A percentile compares a stretch with the other conserved stretches of the same genome.
Evolutionary conservation across 2,113 vertebrate genomes (phyloP).

Genomic region (Mungos mungo): DNA sequence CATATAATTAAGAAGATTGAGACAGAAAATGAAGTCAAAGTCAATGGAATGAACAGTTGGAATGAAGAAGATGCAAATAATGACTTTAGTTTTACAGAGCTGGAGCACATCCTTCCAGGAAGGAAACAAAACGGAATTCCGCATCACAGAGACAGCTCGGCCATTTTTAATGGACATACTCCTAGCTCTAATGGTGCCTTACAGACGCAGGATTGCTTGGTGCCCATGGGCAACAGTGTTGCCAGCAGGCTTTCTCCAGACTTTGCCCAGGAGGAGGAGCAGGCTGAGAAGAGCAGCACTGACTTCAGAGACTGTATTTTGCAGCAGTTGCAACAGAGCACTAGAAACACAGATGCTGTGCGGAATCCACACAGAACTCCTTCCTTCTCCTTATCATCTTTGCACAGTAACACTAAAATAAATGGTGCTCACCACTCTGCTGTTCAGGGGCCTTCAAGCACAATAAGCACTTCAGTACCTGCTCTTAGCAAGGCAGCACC

Average conservation of each 20-base stretch:
- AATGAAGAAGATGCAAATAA: conserved; percentile 80
- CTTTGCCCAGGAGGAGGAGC: conserved; percentile 77
- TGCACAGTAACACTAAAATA: conserved; percentile 88
- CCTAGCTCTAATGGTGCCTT: conserved; percentile 95
- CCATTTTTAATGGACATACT: conserved; percentile 90
- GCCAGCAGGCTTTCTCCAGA: conserved; percentile 78
- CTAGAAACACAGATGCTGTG: conserved; percentile 76
- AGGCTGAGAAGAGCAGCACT: conserved; percentile 76
- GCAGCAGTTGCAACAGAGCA: conserved; percentile 82
- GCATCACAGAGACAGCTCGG: conserved; percentile 80
- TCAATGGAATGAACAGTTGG: conserved; percentile 87
- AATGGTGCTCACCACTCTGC: conserved; percentile 92
- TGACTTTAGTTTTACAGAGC: conserved; percentile 74
- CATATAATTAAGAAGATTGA: conserved; percentile 86
- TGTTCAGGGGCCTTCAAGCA: conserved; percentile 88
- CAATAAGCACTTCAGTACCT: conserved; percentile 87
- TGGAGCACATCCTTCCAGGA: conserved; percentile 80
- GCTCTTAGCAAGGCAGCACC: conserved; percentile 78
- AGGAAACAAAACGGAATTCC: conserved; percentile 82
- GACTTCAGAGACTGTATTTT: conserved; percentile 83
- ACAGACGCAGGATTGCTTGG: conserved; percentile 89
- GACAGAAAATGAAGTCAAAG: conserved; percentile 81
- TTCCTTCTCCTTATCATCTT: conserved; percentile 81
- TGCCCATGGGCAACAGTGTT: conserved; percentile 78
- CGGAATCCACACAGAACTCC: conserved; percentile 85